These are phyloP conservation scores for human (Homo sapiens) DNA, from an alignment of 2,113 vertebrate genomes.

Conservation along the genomic window GRCh38 chr3:159806001-159806500, in stretches of 20 bases:
- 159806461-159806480: not conserved
- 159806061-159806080: no score
- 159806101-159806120: not conserved
- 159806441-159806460: not conserved
- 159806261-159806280: not conserved
- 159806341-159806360: not conserved
- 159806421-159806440: not conserved
- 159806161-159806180: not conserved
- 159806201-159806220: not conserved
- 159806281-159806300: not conserved
- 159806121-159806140: not conserved
- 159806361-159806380: not conserved
- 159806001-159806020: no score
- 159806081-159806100: no score
- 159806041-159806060: no score
- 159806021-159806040: no score
- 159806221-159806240: not conserved
- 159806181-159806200: not conserved
- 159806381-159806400: not conserved
- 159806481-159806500: not conserved
- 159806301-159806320: not conserved
- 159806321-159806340: not conserved
- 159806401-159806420: not conserved
- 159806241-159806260: not conserved
- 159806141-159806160: not conserved